Evolutionary conservation across 2,888 invertebrate genomes (phyloP).

Genomic region (Pandemis cinnamomeana): DNA sequence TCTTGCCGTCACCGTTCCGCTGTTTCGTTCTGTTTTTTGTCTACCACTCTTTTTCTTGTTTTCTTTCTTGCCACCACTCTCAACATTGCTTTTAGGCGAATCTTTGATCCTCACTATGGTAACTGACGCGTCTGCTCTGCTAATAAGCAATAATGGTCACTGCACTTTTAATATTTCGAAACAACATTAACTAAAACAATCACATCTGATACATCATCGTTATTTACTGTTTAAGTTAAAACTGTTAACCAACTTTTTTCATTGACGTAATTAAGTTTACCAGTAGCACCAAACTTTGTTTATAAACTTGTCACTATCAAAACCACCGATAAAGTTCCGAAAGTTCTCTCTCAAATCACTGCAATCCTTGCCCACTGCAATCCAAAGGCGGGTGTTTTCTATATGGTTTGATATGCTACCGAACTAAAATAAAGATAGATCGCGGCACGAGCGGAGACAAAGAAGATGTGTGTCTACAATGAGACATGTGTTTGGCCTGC

Average conservation of each 20-base stretch:
- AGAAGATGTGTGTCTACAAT: conserved; percentile 53
- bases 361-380: conserved; percentile 82
- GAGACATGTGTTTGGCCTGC: conserved; percentile 59
- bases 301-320: conserved; percentile 33
- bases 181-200: conserved; percentile 25
- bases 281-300: conserved; percentile 39
- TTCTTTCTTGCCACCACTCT: conserved; percentile 85
- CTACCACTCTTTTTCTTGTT: conserved; percentile 86
- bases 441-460: conserved; percentile 68
- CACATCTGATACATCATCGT: conserved; percentile 4
- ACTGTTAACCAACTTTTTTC: conserved; percentile 14
- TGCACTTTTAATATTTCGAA: conserved; percentile 16
- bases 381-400: conserved; percentile 66
- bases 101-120: conserved; percentile 89
- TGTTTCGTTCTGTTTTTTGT: conserved; percentile 82
- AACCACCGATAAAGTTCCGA: conserved; percentile 31
- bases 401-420: conserved; percentile 51
- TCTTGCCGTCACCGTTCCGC: conserved; percentile 77
- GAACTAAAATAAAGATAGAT: conserved; percentile 73
- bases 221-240: neutral
- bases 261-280: conserved; percentile 23
- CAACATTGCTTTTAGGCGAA: conserved; percentile 85
- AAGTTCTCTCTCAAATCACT: conserved; percentile 70
- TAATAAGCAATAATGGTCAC: conserved; percentile 29
- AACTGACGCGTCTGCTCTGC: conserved; percentile 64